Base-by-base conservation (phyloP, 53 echinoderm and acorn worm genomes). In the Holothuria scabra region DNA sequence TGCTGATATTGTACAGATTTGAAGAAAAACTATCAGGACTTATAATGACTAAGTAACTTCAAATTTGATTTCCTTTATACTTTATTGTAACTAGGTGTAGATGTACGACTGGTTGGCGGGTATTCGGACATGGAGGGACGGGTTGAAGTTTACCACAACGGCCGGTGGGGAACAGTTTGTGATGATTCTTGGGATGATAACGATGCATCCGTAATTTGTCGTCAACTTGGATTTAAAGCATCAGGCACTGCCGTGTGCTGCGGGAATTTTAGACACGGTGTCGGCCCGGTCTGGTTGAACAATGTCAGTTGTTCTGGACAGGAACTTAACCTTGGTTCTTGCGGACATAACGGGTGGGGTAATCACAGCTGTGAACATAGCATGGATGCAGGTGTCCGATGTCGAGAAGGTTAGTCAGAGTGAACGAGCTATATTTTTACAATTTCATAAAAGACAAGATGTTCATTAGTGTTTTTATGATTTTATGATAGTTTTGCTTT, bases 151-250 rank as follows among this genome's bases (percentile, higher is more conserved):
- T 70, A 12, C 28, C 71, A 70, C 10, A 5, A 35, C 11, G 71
- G 35, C 11, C 44, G 12, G 12, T 74, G 75, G 75, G 75, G 75
- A 21, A 46, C 75, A n/a, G 49, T 74, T 18, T 74, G 75, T 46
- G 75, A 74, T 12, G 75, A 74, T 29, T 48, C 49, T 0, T 74
- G 75, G 75, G 48, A 38, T 4, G 44, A 44, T 3, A 38, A 46
- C n/a, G 48, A 28, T 18, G 75, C 24, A 23, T 26, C 48, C 1
- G 75, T 74, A 23, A 25, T 74, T 9, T 74, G 75, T 46, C n/a
- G 46, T 29, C 75, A 74, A 32, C 75, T 74, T 46, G 75, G 75
- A 52, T 74, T 25, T 46, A 41, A 21, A 34, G 12, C 5, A 31
- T 28, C 35, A 37, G 71, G 44, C 2, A 35, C 22, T 22, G 33